Conservation (phyloP, 1,140 invertebrate genomes). For the Aculops lycopersici region DNA sequence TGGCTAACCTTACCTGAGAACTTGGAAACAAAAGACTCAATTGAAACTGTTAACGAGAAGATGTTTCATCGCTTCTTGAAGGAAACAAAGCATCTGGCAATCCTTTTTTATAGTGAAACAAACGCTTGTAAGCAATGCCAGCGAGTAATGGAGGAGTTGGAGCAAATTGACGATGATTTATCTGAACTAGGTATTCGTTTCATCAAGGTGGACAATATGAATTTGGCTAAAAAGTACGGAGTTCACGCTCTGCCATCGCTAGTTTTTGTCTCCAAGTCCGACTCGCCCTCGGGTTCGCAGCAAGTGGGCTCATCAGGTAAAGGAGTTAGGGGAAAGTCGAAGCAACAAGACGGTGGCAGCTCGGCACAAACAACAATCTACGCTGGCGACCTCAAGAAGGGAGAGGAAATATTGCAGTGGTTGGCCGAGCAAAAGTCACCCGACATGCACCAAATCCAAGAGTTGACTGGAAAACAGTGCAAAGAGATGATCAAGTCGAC, state of each 20-base stretch:
- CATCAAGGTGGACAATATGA: slow-evolving; percentile 64
- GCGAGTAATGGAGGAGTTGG: slow-evolving; percentile 37
- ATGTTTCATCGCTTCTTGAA: slow-evolving; percentile 16
- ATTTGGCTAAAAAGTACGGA: slow-evolving; percentile 39
- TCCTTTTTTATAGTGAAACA: slow-evolving; percentile 58
- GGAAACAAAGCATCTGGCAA: slow-evolving; percentile 22
- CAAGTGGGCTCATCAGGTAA: too few species aligned
- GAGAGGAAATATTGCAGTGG: slow-evolving; percentile 14
- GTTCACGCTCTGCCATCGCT: slow-evolving; percentile 16
- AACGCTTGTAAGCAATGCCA: slow-evolving; percentile 62
- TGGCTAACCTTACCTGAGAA: slow-evolving; percentile 73
- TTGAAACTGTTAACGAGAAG: slow-evolving; percentile 17
- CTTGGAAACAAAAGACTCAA: slow-evolving; percentile 57
- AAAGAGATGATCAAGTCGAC: slow-evolving; percentile 9
- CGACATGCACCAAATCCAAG: slow-evolving; percentile 15
- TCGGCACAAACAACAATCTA: slow-evolving; percentile 60
- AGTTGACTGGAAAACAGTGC: slow-evolving; percentile 14
- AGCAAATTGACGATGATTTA: slow-evolving; percentile 15
- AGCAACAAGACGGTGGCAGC: too few species aligned
- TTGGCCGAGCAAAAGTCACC: slow-evolving; percentile 17
- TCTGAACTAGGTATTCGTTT: slow-evolving; percentile 35
- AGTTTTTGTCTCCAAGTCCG: slow-evolving; percentile 20
- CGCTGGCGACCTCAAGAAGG: slow-evolving; percentile 23
- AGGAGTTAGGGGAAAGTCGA: too few species aligned
- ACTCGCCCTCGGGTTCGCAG: too few species aligned